Base-by-base conservation (phyloP, 2,888 invertebrate genomes). In the Eristalis pertinax region DNA sequence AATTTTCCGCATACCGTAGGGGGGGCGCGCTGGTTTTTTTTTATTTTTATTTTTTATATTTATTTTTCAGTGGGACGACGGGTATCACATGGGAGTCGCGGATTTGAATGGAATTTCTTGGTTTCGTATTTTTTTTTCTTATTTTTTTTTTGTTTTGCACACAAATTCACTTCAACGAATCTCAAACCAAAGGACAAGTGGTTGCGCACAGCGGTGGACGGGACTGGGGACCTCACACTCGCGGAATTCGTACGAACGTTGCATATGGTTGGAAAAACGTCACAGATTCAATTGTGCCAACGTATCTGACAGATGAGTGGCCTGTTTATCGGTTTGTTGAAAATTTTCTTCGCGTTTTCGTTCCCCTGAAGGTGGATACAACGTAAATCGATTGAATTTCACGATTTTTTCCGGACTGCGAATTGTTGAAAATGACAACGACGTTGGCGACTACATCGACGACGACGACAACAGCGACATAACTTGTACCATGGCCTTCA, bases 401-500 rank as follows among this genome's bases (percentile, higher is more conserved):
- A 80, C 72, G 72, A 78, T 87, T 84, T 84, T 43, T 73, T 80
- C 84, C 87, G 84, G 79, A 80, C 87, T 80, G 84, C 79, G 87
- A 87, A 87, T 87, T 87, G 80, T 80, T 87, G 84, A 73, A 87
- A 87, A 83, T 87, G 79, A 87, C 87, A 87, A 84, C 87, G 87
- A 77, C 84, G 84, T 73, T 74, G 80, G 77, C 81, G 75, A 81
- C 62, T 75, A 60, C 70, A 72, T 63, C 32, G 13, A 67, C 56
- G 62, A 62, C 67, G 22, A 72, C 76, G 85, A 88, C 89, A 87
- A 89, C 87, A 77, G 78, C 86, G 73, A 87, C 83, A 79, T 89
- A 89, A 89, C 89, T 89, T 89, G 88, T 87, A 88, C 88, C 88
- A 89, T 89, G 89, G 89, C 89, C 89, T 89, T 89, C 89, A 88